phyloP scores from a whole-genome alignment of 2,797 vertebrate species.

The Chrysocyon brachyurus region DNA sequence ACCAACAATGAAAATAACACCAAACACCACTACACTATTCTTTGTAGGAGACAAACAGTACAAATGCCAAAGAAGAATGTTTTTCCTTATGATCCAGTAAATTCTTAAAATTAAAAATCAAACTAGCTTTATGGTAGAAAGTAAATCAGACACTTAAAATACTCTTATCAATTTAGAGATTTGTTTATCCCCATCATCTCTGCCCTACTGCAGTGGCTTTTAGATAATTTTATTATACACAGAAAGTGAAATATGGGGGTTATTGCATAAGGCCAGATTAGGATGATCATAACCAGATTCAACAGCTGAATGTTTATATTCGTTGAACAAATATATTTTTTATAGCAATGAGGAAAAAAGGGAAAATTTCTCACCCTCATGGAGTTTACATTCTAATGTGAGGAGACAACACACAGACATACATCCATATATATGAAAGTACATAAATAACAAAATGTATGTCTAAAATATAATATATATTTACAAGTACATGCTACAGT shows the following conservation, averaged over 20 bases:
- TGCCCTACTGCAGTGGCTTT: background rate
- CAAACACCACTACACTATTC: conserved; percentile 75
- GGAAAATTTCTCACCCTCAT: background rate
- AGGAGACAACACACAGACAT: background rate
- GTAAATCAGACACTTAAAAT: background rate
- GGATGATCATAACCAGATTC: background rate
- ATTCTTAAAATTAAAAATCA: background rate
- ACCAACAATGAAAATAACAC: conserved; percentile 86
- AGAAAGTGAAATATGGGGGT: background rate
- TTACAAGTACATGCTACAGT: background rate
- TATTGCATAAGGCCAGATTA: background rate
- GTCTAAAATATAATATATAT: background rate
- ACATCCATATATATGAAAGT: background rate
- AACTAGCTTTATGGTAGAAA: background rate
- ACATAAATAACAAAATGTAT: background rate
- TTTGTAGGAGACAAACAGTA: conserved; percentile 47
- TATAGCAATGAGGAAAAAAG: background rate
- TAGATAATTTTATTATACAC: background rate
- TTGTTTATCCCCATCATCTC: background rate
- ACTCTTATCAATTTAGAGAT: background rate
- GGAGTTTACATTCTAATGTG: background rate
- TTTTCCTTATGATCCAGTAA: background rate
- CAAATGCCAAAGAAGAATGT: background rate
- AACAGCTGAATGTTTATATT: background rate
- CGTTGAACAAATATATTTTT: conserved; percentile 22